phyloP scores from a whole-genome alignment of 2,113 vertebrate species.

The Thomomys bottae region DNA sequence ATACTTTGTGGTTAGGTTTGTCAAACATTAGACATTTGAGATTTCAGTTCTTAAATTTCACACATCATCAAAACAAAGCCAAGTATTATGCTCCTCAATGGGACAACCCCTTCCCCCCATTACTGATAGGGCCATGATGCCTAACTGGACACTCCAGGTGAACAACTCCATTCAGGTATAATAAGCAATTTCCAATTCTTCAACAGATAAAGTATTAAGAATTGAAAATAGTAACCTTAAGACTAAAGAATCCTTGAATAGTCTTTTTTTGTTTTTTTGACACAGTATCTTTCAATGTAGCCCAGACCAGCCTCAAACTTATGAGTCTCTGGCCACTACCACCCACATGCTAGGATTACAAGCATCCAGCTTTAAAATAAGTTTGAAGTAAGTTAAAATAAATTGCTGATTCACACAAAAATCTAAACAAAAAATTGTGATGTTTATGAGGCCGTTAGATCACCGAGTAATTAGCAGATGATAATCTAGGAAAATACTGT shows the following conservation, averaged over 20 bases:
- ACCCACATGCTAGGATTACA: neutral
- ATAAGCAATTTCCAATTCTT: slow-evolving; percentile 2
- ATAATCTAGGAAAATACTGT: neutral
- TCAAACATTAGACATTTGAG: neutral
- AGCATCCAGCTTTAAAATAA: neutral
- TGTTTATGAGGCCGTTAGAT: slow-evolving; percentile 22
- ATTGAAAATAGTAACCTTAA: neutral
- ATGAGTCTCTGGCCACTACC: neutral
- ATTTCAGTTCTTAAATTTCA: slow-evolving; percentile 14
- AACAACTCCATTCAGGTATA: neutral
- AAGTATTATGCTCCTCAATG: neutral
- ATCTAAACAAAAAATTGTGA: slow-evolving; percentile 7
- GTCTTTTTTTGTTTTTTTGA: neutral
- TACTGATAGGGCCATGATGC: too few species aligned
- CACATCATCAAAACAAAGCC: neutral
- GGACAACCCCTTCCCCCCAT: neutral
- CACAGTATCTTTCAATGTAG: neutral
- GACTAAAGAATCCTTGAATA: slow-evolving; percentile 8
- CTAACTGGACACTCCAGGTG: too few species aligned
- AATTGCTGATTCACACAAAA: slow-evolving; percentile 6
- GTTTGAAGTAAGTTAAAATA: slow-evolving; percentile 30
- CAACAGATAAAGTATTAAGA: slow-evolving; percentile 22
- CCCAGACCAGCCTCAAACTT: neutral
- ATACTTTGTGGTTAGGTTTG: neutral
- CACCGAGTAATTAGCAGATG: neutral